A percentile compares a stretch with the other conserved stretches of the same genome.
Evolutionary conservation across 1,140 invertebrate genomes (phyloP).

Genomic region (Berghia stephanieae): DNA sequence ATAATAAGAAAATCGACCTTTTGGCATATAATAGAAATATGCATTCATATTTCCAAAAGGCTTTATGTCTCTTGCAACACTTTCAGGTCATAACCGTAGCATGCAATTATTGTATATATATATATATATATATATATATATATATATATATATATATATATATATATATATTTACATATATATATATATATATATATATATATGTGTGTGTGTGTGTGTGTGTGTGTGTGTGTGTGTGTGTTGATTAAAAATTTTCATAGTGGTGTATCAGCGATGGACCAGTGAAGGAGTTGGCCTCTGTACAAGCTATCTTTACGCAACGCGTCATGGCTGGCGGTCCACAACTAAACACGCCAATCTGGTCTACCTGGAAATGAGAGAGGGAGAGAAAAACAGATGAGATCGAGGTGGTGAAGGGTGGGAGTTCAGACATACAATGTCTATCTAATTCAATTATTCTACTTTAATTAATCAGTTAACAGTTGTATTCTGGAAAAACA

Average conservation of each 20-base stretch:
- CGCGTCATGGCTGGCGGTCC: slow-evolving; percentile 93
- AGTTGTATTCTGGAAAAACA: too few relatives aligned
- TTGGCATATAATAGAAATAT: too few relatives aligned
- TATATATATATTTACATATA: neutral
- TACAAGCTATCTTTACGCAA: slow-evolving; percentile 89
- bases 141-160: neutral
- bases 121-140: neutral
- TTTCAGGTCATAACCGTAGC: too few relatives aligned
- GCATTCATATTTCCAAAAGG: too few relatives aligned
- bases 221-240: neutral
- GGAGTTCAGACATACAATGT: neutral
- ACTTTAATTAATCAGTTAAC: too few relatives aligned
- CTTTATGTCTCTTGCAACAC: neutral
- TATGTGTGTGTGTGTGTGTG: neutral
- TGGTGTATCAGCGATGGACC: slow-evolving; percentile 96
- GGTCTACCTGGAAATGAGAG: slow-evolving; percentile 27
- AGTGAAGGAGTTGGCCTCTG: slow-evolving; percentile 88
- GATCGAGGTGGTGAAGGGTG: too few relatives aligned
- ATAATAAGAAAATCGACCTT: too few relatives aligned
- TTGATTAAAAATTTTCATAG: slow-evolving; percentile 91
- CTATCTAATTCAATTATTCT: neutral
- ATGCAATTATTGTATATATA: neutral
- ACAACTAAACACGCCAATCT: slow-evolving; percentile 93
- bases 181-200: neutral
- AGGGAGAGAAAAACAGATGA: neutral